Evolutionary conservation across 2,888 invertebrate genomes (phyloP).

Genomic region (Neoscelio sp.): DNA sequence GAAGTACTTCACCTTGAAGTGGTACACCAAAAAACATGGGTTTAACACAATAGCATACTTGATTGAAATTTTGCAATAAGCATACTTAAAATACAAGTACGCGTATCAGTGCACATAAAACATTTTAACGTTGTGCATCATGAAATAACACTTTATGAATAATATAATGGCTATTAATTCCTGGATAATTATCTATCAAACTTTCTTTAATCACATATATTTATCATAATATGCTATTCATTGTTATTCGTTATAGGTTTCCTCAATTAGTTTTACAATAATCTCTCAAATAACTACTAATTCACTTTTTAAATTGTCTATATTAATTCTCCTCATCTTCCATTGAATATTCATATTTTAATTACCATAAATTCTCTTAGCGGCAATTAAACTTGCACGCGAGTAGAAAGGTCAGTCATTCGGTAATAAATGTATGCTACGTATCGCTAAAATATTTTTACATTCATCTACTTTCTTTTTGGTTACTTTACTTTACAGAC

Average conservation of each 20-base stretch:
- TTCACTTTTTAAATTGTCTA: constrained; percentile 1
- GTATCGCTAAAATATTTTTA: constrained; percentile 14
- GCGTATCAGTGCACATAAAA: background rate
- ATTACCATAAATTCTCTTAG: constrained; percentile 24
- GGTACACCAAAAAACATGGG: constrained; percentile 40
- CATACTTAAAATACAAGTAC: constrained; percentile 16
- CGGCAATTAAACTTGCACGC: background rate
- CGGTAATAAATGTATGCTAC: constrained; percentile 20
- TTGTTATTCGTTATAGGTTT: constrained; percentile 6
- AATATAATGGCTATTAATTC: background rate
- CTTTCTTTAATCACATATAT: background rate
- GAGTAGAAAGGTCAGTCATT: constrained; percentile 18
- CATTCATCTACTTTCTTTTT: constrained; percentile 38
- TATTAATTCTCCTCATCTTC: background rate
- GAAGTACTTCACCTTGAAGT: constrained; percentile 67
- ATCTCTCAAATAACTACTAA: background rate
- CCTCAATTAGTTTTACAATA: background rate
- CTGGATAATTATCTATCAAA: constrained; percentile 6
- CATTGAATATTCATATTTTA: constrained; percentile 24
- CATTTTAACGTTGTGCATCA: background rate
- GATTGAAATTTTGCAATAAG: constrained; percentile 58
- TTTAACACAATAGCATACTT: constrained; percentile 42
- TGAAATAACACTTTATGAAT: background rate
- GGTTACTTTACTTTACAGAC: constrained; percentile 27
- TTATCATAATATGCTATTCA: constrained; percentile 8